phyloP scores from a whole-genome alignment of 2,888 invertebrate species.

The Nebria brevicollis region DNA sequence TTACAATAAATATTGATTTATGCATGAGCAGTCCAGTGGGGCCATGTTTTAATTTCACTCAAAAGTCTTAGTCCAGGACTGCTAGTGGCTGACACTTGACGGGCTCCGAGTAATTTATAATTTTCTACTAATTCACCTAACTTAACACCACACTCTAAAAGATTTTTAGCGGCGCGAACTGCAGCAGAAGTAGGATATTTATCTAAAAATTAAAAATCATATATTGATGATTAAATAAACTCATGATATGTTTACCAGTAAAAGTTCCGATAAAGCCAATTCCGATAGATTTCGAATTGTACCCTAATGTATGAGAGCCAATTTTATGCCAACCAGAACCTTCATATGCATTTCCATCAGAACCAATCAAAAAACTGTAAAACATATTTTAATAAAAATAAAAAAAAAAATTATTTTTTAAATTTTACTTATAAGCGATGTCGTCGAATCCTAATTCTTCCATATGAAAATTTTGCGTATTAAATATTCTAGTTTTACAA shows the following conservation, averaged over 20 bases:
- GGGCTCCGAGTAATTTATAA: constrained; percentile 67
- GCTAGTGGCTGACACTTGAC: constrained; percentile 64
- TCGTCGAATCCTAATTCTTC: constrained; percentile 65
- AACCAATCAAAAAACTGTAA: constrained; percentile 68
- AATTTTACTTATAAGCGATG: constrained; percentile 68
- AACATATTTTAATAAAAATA: too few relatives aligned
- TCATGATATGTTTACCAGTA: constrained; percentile 58
- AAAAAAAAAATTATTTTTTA: not conserved
- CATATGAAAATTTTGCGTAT: constrained; percentile 67
- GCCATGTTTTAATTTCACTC: constrained; percentile 66
- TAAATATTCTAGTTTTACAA: constrained; percentile 62
- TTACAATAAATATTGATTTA: constrained; percentile 14
- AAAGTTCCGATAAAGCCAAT: constrained; percentile 71
- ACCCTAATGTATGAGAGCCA: constrained; percentile 68
- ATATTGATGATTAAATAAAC: not conserved
- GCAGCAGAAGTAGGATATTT: constrained; percentile 63
- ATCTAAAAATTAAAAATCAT: constrained; percentile 53
- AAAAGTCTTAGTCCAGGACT: constrained; percentile 69
- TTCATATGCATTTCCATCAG: constrained; percentile 71
- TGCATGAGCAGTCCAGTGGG: constrained; percentile 53
- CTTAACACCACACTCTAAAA: constrained; percentile 65
- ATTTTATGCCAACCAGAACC: constrained; percentile 69
- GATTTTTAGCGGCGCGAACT: constrained; percentile 62
- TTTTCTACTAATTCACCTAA: constrained; percentile 62
- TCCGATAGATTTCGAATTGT: constrained; percentile 67